Evolutionary conservation across 2,888 invertebrate genomes (phyloP), one percentile per base, ranked within the genome.

Genomic region (Erebia ligea): DNA sequence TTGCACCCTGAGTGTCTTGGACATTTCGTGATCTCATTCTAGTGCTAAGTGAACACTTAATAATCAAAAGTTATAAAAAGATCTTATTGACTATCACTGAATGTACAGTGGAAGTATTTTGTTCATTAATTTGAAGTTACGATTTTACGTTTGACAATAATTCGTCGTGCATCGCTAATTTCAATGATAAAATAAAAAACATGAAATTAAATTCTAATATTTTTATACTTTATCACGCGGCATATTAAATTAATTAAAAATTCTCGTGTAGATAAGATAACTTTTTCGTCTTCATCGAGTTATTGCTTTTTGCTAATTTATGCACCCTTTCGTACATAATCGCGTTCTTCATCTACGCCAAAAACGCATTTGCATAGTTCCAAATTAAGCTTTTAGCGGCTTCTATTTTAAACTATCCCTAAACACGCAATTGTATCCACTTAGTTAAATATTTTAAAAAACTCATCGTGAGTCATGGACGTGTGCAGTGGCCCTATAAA

Each of bases 251-350:
- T 83, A 82, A 84, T 84, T 81, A 84, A 83, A 83, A 83, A 84
- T 82, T 74, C 76, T 76, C 75, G 72, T 73, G 61, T 61, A 84
- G 86, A 86, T 87, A 84, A 86, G 84, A 87, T 83, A 83, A 81
- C n/a, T 79, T 80, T 82, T 82, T 81, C 80, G 79, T 87, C 85
- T 88, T 87, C 86, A 86, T 89, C 81, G 82, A 81, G 84, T 83
- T 85, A 88, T 89, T 88, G 86, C 82, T 86, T 88, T 88, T 87
- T 84, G 84, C 84, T 90, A 92, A 92, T 90, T 88, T 87, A 92
- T 92, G 88, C 91, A 92, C 92, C 92, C 85, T 80, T 75, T 81
- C 76, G 73, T 80, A 84, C 82, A 84, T 88, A 88, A 88, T 87
- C 84, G 83, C 79, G 82, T 83, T 88, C 84, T 87, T 88, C 86